Base-by-base conservation (phyloP, 2,888 invertebrate genomes). In the Polymixis flavicincta region DNA sequence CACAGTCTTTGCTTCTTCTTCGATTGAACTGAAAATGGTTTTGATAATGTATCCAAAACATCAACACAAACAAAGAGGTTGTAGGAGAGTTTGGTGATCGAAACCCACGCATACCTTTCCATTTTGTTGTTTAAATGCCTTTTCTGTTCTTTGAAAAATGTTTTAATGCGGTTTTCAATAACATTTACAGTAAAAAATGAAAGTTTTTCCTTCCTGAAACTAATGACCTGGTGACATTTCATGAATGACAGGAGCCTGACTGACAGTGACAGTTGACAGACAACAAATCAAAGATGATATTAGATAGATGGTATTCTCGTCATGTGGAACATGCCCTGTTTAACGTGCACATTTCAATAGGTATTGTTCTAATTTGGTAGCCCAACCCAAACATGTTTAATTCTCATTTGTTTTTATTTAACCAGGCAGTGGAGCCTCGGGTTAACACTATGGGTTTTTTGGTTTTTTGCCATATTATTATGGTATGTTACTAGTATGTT, bases 1-100 rank as follows among this genome's bases (percentile, higher is more conserved):
- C 28, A 95, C 92, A 57, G 93, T 93, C 84, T 94, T 94, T 2
- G 90, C 86, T 57, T 95, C 94, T 25, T 95, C 93, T 74, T 90
- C 71, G 65, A 74, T 86, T 3, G 89, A 82, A 78, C 81, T 82
- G 50, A 22, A 81, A 78, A 70, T 55, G 5, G 48, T 57, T n/a
- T 60, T 32, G 50, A 52, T 25, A 45, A n/a, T 42, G 25, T 13
- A 66, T 6, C 17, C 28, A 64, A 59, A 37, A 64, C 25, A 78
- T 42, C 57, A 77, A 77, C 22, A 52, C 25, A 67, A 50, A 32
- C 17, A 32, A 25, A 6, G 11, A 13, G 2, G 54, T 50, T 54
- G 1, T 22, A 22, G 11, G n/a, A 17, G 13, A 63, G 4, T 59
- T 55, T 14, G 14, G 25, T 19, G 25, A 28, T n/a, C 4, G 9